Evolutionary conservation across 1,140 invertebrate species (phyloP).

Genomic region (Yoshiicerus persimilis): DNA sequence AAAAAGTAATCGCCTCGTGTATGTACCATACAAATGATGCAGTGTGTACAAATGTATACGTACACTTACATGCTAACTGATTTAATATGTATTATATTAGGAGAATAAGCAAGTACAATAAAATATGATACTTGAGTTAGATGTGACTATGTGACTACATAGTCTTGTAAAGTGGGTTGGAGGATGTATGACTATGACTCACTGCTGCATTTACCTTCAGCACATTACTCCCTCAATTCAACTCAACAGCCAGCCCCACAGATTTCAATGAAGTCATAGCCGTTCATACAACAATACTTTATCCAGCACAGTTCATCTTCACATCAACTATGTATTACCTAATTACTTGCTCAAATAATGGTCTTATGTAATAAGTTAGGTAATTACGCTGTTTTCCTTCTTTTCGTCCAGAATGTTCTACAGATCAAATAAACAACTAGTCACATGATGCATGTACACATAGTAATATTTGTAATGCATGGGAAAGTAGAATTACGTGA

Average conservation of each 20-base stretch:
- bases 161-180: neutral
- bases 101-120: neutral
- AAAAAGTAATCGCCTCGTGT: neutral
- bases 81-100: neutral
- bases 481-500: neutral
- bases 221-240: neutral
- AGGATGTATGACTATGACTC: constrained; percentile 16
- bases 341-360: neutral
- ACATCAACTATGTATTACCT: neutral
- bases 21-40: neutral
- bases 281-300: neutral
- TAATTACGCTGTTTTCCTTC: neutral
- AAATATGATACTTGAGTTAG: neutral
- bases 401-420: neutral
- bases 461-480: neutral
- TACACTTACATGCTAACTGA: neutral
- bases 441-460: too few relatives aligned
- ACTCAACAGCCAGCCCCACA: neutral
- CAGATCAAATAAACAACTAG: neutral
- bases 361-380: neutral
- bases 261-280: neutral
- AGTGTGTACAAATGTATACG: neutral
- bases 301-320: neutral
- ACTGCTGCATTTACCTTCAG: constrained; percentile 6
- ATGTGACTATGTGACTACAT: neutral